Evolutionary conservation across 2,888 invertebrate species (phyloP), one percentile per base, ranked within the genome.

Genomic region (Troglohyphantes excavatus): DNA sequence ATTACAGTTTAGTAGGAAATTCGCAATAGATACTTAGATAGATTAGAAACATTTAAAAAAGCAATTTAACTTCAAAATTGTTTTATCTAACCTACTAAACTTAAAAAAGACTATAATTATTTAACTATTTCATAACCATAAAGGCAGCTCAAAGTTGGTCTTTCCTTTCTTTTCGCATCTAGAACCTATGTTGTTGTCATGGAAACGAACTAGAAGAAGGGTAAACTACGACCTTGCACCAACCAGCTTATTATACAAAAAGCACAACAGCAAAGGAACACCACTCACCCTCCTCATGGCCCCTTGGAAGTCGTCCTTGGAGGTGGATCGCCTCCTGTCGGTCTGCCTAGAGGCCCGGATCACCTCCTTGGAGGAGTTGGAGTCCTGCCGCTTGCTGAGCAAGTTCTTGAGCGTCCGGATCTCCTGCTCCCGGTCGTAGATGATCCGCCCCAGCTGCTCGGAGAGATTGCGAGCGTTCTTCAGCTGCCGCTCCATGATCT

Each of bases 231-330:
- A n/a, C n/a, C n/a, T n/a, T n/a, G n/a, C n/a, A n/a, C 13, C 13
- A 9, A 61, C 19, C n/a, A 19, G 2, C 19, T 19, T 61, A 1
- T 19, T 19, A 61, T 2, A 23, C n/a, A 61, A 2, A 19, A 33
- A n/a, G n/a, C n/a, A n/a, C n/a, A n/a, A n/a, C n/a, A n/a, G n/a
- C n/a, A n/a, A n/a, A n/a, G n/a, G 3, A 39, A 2, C 33, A 5
- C 0, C 0, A 67, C 76, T 84, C 43, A 84, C 89, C 83, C 78
- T 78, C 21, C 89, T 29, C 89, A 84, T 84, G 29, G 89, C 78
- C 0, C 43, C 78, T 61, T 84, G 89, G 21, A 90, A 90, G 2
- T 90, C 89, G 19, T 90, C 89, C 46, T 79, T 90, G 17, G 89
- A 90, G 3, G 65, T 53, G 0, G 78, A 65, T 21, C 79, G 70